phyloP scores from a whole-genome alignment of 2,888 invertebrate genomes.

The Mesochorus sp. region DNA sequence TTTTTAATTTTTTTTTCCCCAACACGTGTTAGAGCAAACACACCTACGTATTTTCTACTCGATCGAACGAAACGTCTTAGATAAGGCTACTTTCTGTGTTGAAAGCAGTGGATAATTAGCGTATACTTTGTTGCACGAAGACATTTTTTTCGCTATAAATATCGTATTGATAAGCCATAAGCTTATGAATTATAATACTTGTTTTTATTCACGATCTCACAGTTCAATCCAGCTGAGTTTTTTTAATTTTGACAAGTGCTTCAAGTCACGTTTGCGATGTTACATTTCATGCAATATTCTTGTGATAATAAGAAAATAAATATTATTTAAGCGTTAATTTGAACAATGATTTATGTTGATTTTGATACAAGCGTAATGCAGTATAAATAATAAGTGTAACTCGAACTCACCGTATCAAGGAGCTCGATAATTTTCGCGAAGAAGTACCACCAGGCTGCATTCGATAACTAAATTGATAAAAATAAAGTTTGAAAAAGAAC shows the following conservation, averaged over 20 bases:
- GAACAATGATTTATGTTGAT: not conserved
- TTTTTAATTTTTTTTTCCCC: not conserved
- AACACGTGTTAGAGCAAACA: not conserved
- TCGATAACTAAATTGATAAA: conserved; percentile 81
- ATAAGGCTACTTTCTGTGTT: not conserved
- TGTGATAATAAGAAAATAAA: no score
- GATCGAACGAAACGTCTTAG: not conserved
- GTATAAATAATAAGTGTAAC: not conserved
- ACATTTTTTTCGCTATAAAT: not conserved
- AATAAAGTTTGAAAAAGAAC: conserved; percentile 38
- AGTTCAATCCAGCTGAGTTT: no score
- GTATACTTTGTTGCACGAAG: not conserved
- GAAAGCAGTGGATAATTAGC: not conserved
- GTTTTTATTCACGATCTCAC: no score
- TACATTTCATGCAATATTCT: no score
- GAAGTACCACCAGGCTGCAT: conserved; percentile 84
- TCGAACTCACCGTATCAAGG: conserved; percentile 83
- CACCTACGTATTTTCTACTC: not conserved
- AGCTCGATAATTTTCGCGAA: conserved; percentile 85
- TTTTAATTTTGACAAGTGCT: no score
- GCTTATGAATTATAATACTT: no score
- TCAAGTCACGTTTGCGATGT: no score
- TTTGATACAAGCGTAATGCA: no score
- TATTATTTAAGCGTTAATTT: no score
- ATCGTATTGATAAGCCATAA: not conserved